Conservation (phyloP, 2,113 vertebrate species). For the Crotalus horridus region DNA sequence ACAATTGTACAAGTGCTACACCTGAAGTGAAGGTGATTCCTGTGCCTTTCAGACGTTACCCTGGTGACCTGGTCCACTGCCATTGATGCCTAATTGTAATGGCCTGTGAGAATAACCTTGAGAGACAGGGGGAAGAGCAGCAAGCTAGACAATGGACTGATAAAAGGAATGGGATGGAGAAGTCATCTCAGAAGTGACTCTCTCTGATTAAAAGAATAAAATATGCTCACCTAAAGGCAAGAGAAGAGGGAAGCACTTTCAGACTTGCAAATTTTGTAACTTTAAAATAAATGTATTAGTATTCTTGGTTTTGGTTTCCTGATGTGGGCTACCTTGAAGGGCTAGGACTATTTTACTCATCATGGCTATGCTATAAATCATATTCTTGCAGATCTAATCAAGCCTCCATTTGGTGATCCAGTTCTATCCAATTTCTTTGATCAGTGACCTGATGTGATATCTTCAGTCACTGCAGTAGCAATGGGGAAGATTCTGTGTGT, state of each 20-base stretch:
- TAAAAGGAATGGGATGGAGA: not conserved
- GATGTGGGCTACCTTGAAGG: not conserved
- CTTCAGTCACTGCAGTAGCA: not conserved
- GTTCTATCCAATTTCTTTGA: not conserved
- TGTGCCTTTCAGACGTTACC: too few relatives aligned
- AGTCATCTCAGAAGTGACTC: not conserved
- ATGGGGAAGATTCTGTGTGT: not conserved
- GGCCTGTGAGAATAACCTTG: not conserved
- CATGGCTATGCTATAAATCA: not conserved
- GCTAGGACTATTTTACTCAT: not conserved
- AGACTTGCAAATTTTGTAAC: not conserved
- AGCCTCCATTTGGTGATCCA: not conserved
- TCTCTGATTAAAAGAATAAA: not conserved
- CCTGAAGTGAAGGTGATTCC: not conserved
- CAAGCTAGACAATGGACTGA: not conserved
- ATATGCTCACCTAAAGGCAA: not conserved
- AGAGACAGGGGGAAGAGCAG: not conserved
- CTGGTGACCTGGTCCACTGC: not conserved
- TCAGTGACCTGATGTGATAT: not conserved
- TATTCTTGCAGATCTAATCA: not conserved
- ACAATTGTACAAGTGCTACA: not conserved
- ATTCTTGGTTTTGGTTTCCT: not conserved
- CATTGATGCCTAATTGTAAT: not conserved
- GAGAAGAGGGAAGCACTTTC: not conserved
- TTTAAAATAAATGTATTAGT: not conserved